Conservation (phyloP, 2,797 vertebrate species). For the Garrulus glandarius region DNA sequence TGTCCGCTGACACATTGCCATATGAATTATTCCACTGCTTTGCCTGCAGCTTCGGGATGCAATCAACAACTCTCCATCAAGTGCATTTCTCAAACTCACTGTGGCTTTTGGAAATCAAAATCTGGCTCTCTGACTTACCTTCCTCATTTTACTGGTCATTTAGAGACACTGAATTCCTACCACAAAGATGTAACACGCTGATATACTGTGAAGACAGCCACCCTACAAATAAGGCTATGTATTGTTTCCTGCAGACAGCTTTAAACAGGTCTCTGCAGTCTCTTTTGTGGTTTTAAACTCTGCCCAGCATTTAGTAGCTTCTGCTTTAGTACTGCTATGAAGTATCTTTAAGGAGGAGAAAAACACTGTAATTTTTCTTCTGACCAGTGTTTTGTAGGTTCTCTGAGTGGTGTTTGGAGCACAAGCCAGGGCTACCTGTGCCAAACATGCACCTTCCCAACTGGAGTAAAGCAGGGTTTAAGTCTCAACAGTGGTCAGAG, state of each 20-base stretch:
- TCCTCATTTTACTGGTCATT: not conserved
- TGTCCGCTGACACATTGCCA: not conserved
- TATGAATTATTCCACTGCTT: not conserved
- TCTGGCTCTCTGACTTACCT: not conserved
- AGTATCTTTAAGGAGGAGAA: not conserved
- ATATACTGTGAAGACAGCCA: slow-evolving; percentile 26
- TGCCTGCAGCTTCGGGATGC: not conserved
- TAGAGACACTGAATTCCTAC: not conserved
- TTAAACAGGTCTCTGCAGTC: not conserved
- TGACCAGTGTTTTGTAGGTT: not conserved
- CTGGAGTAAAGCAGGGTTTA: not conserved
- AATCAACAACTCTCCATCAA: not conserved
- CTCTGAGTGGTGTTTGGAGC: not conserved
- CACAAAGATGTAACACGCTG: not conserved
- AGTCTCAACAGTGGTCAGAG: accelerated
- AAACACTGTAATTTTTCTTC: not conserved
- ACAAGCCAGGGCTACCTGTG: not conserved
- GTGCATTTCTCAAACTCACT: not conserved
- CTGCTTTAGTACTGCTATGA: not conserved
- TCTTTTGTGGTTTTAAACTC: not conserved
- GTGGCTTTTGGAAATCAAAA: not conserved
- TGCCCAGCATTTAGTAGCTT: not conserved
- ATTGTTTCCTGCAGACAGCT: not conserved
- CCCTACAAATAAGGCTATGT: not conserved
- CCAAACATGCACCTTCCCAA: not conserved